These are phyloP conservation scores for Pissodes strobi DNA, from an alignment of 1,140 invertebrate genomes.

Conservation along the genomic window DNA sequence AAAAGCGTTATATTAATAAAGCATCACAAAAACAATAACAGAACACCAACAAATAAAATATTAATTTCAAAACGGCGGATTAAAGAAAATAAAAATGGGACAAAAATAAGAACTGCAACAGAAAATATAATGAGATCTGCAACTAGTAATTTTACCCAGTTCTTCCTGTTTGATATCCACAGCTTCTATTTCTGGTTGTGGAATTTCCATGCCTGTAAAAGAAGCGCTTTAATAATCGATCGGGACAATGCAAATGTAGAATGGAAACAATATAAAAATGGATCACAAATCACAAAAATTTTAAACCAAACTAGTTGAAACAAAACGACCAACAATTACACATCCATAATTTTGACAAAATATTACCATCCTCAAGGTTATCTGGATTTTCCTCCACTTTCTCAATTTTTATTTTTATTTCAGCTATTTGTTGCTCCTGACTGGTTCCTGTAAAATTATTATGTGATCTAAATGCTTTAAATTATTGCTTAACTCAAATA, in stretches of 20 bases:
- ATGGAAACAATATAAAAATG: constrained; percentile 1
- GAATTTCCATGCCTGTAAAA: constrained; percentile 26
- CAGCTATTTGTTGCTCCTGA: background rate
- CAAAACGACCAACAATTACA: constrained; percentile 10
- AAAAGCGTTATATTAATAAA: no score
- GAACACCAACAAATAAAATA: background rate
- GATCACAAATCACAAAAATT: constrained; percentile 14
- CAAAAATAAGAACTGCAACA: background rate
- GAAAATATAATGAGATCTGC: background rate
- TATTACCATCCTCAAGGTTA: constrained; percentile 19
- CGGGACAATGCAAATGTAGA: background rate
- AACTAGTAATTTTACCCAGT: constrained; percentile 6
- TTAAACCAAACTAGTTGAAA: background rate
- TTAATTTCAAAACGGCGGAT: background rate
- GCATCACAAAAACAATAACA: no score
- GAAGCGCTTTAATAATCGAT: background rate
- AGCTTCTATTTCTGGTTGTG: background rate
- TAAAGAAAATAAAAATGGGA: background rate
- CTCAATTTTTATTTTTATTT: constrained; percentile 31
- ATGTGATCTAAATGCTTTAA: background rate
- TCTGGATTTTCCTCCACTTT: constrained; percentile 5
- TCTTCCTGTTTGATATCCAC: constrained; percentile 12
- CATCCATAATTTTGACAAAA: background rate
- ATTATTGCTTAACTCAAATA: no score
- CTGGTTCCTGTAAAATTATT: constrained; percentile 16